Evolutionary conservation across 2,113 vertebrate species (phyloP).

Genomic region (Heterocephalus glaber): DNA sequence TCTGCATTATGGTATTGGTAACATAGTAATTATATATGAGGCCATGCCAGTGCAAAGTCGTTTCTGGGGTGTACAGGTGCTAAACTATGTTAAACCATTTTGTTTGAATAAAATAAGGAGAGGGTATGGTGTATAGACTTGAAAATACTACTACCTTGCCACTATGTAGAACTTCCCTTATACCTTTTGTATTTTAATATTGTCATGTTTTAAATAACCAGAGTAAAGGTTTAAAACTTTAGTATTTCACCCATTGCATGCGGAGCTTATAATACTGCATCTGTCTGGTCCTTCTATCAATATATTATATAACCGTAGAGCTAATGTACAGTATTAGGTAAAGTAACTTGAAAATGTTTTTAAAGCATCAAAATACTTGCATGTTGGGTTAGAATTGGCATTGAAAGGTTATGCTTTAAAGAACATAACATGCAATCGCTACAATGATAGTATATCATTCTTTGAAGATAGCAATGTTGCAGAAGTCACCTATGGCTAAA

Average conservation of each 20-base stretch:
- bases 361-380: slow-evolving; percentile 51
- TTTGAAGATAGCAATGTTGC: slow-evolving; percentile 28
- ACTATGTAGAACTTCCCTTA: not conserved
- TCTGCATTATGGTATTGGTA: not conserved
- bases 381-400: slow-evolving; percentile 9
- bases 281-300: not conserved
- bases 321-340: slow-evolving; percentile 39
- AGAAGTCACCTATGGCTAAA: not conserved
- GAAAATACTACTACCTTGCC: not conserved
- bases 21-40: not conserved
- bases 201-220: slow-evolving; percentile 51
- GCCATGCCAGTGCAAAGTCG: slow-evolving; percentile 4
- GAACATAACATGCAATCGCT: not conserved
- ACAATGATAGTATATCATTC: not conserved
- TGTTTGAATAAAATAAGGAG: slow-evolving; percentile 43
- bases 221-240: slow-evolving; percentile 51
- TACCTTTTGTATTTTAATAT: slow-evolving; percentile 53
- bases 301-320: slow-evolving; percentile 9
- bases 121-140: slow-evolving; percentile 11
- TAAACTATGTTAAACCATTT: slow-evolving; percentile 51
- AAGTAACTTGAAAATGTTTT: slow-evolving; percentile 55
- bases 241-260: slow-evolving; percentile 12
- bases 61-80: not conserved
- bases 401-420: slow-evolving; percentile 3
- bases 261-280: slow-evolving; percentile 24